phyloP scores from a whole-genome alignment of 2,113 vertebrate species.

The Regulus satrapa region DNA sequence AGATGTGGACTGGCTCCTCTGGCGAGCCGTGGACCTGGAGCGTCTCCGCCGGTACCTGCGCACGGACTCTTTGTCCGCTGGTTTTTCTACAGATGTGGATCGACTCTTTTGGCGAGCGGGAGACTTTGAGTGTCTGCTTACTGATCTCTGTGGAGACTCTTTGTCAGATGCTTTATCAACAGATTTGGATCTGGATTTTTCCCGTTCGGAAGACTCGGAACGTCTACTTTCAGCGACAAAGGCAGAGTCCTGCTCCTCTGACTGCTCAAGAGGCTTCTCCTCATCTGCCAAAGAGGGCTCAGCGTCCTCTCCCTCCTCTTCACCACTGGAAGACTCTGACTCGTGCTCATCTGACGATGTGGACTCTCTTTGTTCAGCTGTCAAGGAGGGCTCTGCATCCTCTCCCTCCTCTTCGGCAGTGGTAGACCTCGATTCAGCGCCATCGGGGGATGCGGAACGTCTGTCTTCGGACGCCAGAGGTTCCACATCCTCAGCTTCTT shows the following conservation, averaged over 20 bases:
- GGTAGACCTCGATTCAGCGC: conserved; percentile 46
- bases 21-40: conserved; percentile 72
- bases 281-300: conserved; percentile 66
- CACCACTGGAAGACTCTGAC: conserved; percentile 50
- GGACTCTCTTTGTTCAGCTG: conserved; percentile 71
- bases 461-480: conserved; percentile 66
- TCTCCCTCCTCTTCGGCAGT: conserved; percentile 42
- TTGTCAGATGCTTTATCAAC: conserved; percentile 47
- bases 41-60: conserved; percentile 66
- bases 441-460: conserved; percentile 69
- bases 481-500: conserved; percentile 57
- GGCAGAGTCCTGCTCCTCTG: conserved; percentile 29
- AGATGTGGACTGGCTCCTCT: conserved; percentile 82
- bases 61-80: conserved; percentile 44
- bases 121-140: conserved; percentile 71
- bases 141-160: conserved; percentile 65
- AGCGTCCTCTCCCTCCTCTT: conserved; percentile 15
- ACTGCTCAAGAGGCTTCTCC: conserved; percentile 48
- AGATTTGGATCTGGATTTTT: conserved; percentile 77
- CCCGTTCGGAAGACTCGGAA: conserved; percentile 68
- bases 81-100: conserved; percentile 77
- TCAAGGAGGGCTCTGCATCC: conserved; percentile 51
- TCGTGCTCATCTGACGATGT: conserved; percentile 66
- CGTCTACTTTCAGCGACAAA: not conserved
- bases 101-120: conserved; percentile 73